Evolutionary conservation across 2,113 vertebrate species (phyloP).

Genomic region (Paedocypris sp.): DNA sequence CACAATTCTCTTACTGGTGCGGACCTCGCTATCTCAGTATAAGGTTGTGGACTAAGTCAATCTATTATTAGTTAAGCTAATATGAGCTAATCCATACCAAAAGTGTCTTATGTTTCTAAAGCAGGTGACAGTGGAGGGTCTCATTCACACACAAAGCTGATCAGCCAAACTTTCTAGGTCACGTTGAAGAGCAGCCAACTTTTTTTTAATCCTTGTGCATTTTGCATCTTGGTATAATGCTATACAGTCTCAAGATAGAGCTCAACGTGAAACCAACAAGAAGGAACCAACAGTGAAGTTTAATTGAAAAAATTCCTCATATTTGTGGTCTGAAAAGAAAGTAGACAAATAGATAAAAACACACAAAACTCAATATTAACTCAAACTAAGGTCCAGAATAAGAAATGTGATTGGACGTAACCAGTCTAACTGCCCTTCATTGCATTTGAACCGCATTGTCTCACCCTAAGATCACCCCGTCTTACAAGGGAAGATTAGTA

Average conservation of each 20-base stretch:
- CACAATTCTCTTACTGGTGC: background rate
- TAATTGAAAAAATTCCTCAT: too few species aligned
- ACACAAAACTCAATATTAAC: background rate
- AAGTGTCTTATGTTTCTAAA: constrained; percentile 39
- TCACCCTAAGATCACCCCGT: constrained; percentile 13
- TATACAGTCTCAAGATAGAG: too few species aligned
- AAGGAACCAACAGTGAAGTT: too few species aligned
- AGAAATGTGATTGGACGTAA: background rate
- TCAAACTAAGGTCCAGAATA: too few species aligned
- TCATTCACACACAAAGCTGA: constrained; percentile 9
- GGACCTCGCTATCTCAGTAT: background rate
- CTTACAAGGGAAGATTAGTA: constrained; percentile 2
- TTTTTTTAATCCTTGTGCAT: too few species aligned
- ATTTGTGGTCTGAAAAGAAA: too few species aligned
- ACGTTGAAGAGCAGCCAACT: background rate
- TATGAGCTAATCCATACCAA: constrained; percentile 49
- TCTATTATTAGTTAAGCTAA: constrained; percentile 40
- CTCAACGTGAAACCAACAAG: too few species aligned
- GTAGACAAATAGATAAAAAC: too few species aligned
- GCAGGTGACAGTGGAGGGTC: constrained; percentile 35
- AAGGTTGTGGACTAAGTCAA: constrained; percentile 36
- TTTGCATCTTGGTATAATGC: too few species aligned
- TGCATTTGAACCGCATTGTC: background rate
- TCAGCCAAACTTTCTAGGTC: background rate
- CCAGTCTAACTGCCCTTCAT: background rate